A percentile compares a stretch with the other conserved stretches of the same genome.
Evolutionary conservation across 2,113 vertebrate genomes (phyloP).

Genomic region (Nansenia antarctica): DNA sequence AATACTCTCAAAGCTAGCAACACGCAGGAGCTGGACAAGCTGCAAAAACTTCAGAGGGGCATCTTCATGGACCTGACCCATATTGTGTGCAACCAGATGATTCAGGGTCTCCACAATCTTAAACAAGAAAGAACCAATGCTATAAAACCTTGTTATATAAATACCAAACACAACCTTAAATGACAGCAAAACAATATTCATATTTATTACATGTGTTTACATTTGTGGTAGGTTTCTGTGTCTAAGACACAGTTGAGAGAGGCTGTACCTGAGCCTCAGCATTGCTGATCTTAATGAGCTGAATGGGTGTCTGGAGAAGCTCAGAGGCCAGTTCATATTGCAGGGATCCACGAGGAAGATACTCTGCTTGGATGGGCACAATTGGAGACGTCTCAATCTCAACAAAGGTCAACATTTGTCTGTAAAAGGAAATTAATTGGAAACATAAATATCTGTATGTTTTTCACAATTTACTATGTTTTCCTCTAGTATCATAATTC

Average conservation of each 20-base stretch:
- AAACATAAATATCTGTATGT: neutral
- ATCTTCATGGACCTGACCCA: slow-evolving; percentile 69
- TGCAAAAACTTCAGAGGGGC: slow-evolving; percentile 76
- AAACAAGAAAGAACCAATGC: neutral
- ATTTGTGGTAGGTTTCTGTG: neutral
- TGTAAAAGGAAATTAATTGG: slow-evolving; percentile 46
- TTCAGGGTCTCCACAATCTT: slow-evolving; percentile 75
- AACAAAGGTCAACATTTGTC: slow-evolving; percentile 72
- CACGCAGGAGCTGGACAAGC: slow-evolving; percentile 75
- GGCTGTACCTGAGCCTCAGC: slow-evolving; percentile 61
- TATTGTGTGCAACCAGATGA: slow-evolving; percentile 71
- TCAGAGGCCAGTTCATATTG: slow-evolving; percentile 71
- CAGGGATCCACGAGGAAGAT: slow-evolving; percentile 65
- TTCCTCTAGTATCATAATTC: neutral
- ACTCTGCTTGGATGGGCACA: slow-evolving; percentile 28
- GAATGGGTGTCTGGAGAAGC: slow-evolving; percentile 72
- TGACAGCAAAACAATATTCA: neutral
- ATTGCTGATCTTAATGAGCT: slow-evolving; percentile 71
- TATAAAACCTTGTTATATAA: neutral
- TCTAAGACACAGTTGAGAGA: neutral
- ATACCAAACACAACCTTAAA: neutral
- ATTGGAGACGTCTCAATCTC: slow-evolving; percentile 55
- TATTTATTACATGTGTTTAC: neutral
- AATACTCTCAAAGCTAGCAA: slow-evolving; percentile 46
- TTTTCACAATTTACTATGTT: neutral